A percentile compares a stretch with the other conserved stretches of the same genome.
These are phyloP conservation scores for Camarhynchus parvulus DNA, from an alignment of 2,113 vertebrate genomes.

Conservation along the genomic window DNA sequence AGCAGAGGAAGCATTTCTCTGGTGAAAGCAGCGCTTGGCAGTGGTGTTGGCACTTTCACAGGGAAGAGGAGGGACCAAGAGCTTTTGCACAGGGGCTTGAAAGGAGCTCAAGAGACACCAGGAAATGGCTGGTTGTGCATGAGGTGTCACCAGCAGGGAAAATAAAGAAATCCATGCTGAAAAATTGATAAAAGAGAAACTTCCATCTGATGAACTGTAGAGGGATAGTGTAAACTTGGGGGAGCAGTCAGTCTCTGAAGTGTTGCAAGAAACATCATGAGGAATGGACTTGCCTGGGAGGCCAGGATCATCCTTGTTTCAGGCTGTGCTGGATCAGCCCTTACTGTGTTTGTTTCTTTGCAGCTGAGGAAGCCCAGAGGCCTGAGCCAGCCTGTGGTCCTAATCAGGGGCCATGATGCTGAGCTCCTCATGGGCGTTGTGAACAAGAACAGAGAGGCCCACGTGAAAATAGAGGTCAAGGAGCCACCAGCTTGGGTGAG, in stretches of 20 bases:
- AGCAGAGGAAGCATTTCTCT: background rate
- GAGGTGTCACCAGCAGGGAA: background rate
- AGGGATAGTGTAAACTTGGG: background rate
- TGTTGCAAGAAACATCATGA: background rate
- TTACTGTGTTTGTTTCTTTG: background rate
- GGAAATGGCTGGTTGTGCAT: background rate
- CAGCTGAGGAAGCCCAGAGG: conserved; percentile 85
- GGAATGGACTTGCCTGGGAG: background rate
- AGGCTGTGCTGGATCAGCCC: background rate
- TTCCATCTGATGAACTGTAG: background rate
- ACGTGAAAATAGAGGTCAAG: conserved; percentile 89
- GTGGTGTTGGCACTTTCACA: background rate
- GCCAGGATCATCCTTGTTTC: fast-evolving
- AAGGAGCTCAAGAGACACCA: background rate
- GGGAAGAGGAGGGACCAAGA: background rate
- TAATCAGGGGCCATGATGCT: conserved; percentile 86
- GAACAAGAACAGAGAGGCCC: conserved; percentile 94
- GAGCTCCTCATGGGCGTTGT: conserved; percentile 92
- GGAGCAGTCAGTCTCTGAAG: background rate
- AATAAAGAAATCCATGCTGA: background rate
- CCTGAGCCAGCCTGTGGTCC: conserved; percentile 88
- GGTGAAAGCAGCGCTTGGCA: fast-evolving
- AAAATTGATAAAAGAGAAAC: background rate
- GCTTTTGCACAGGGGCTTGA: background rate
- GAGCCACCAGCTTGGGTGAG: conserved; percentile 87